phyloP scores from a whole-genome alignment of 2,888 invertebrate species.

The Eurytoma californica region DNA sequence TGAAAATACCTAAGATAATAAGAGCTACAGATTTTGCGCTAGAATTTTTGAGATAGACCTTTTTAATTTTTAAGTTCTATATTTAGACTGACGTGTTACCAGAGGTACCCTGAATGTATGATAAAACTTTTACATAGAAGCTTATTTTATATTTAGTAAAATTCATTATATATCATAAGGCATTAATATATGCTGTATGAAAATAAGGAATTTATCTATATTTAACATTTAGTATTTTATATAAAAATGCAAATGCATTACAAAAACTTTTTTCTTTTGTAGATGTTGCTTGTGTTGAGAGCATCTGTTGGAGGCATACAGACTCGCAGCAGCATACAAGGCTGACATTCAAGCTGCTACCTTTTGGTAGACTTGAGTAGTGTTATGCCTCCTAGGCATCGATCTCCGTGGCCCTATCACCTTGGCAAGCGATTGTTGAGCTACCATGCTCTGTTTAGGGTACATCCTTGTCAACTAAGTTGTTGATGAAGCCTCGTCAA shows the following conservation, averaged over 20 bases:
- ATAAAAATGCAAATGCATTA: constrained; percentile 52
- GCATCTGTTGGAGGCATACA: constrained; percentile 70
- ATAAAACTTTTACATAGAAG: too few relatives aligned
- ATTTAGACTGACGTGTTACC: too few relatives aligned
- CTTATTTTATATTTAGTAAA: too few relatives aligned
- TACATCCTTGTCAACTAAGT: constrained; percentile 70
- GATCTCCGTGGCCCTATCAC: constrained; percentile 69
- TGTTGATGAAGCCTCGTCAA: constrained; percentile 74
- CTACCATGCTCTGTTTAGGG: constrained; percentile 70
- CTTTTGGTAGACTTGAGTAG: constrained; percentile 72
- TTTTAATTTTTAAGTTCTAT: too few relatives aligned
- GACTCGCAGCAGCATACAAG: constrained; percentile 69
- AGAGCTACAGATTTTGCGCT: too few relatives aligned
- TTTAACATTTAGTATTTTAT: not conserved
- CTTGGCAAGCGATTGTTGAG: constrained; percentile 71
- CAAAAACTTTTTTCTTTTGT: constrained; percentile 67
- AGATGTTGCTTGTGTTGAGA: constrained; percentile 73
- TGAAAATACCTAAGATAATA: too few relatives aligned
- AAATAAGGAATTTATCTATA: too few relatives aligned
- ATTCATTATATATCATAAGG: too few relatives aligned
- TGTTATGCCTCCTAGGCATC: constrained; percentile 73
- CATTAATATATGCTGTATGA: too few relatives aligned
- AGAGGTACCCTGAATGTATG: too few relatives aligned
- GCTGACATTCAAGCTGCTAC: constrained; percentile 73
- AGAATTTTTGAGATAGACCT: too few relatives aligned